phyloP scores from a whole-genome alignment of 2,113 vertebrate genomes.

The Coregonus clupeaformis region DNA sequence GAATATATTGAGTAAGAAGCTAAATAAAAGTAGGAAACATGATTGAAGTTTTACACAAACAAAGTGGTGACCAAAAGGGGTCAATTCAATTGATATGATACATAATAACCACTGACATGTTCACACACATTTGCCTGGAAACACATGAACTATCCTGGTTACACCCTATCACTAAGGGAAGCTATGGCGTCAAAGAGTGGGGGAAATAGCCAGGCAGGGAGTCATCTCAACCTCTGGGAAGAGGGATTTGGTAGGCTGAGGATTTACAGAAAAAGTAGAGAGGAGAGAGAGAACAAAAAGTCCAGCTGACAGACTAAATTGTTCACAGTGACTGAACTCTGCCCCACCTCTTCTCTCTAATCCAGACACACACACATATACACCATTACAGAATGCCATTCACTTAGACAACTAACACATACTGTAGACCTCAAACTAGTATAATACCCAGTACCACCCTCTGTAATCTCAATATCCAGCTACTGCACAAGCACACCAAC shows the following conservation, averaged over 20 bases:
- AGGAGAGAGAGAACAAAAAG: neutral
- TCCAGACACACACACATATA: neutral
- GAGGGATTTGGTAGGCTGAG: no score
- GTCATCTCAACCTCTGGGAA: neutral
- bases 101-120: neutral
- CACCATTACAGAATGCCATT: neutral
- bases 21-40: neutral
- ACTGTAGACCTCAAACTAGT: neutral
- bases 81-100: neutral
- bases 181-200: neutral
- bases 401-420: neutral
- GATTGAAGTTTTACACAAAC: neutral
- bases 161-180: neutral
- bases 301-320: neutral
- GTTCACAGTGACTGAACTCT: slow-evolving; percentile 2
- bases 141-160: neutral
- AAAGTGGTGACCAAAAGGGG: neutral
- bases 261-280: neutral
- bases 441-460: no score
- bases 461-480: neutral
- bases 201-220: neutral
- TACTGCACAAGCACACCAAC: neutral
- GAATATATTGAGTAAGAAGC: neutral
- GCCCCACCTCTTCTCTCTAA: neutral
- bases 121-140: neutral